phyloP scores from a whole-genome alignment of 2,888 invertebrate genomes.

The Acronicta aceris region DNA sequence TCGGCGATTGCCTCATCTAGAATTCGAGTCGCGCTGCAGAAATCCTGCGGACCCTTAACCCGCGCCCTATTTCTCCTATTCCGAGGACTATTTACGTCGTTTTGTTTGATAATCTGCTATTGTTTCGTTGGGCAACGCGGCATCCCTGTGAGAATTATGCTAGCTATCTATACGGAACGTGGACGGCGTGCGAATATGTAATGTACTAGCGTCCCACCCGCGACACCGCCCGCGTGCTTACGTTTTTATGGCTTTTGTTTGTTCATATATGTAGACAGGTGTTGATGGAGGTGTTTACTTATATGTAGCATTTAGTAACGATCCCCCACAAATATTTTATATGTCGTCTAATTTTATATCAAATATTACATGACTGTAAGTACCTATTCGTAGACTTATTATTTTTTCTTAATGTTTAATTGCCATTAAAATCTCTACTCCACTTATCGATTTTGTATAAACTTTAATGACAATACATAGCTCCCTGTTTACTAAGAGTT shows the following conservation, averaged over 20 bases:
- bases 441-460: not conserved
- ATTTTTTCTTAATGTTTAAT: too few species aligned
- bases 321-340: not conserved
- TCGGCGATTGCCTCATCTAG: constrained; percentile 78
- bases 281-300: not conserved
- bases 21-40: constrained; percentile 84
- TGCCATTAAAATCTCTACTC: too few species aligned
- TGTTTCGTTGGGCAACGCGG: constrained; percentile 82
- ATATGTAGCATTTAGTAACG: not conserved
- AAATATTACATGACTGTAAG: too few species aligned
- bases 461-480: not conserved
- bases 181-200: constrained; percentile 81
- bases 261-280: constrained; percentile 26
- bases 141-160: constrained; percentile 86
- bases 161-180: constrained; percentile 86
- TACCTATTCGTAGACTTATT: too few species aligned
- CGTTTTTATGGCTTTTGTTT: constrained; percentile 40
- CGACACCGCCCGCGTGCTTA: constrained; percentile 37
- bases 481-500: not conserved
- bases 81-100: constrained; percentile 86
- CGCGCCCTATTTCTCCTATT: constrained; percentile 84
- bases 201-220: constrained; percentile 65
- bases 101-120: constrained; percentile 88
- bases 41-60: constrained; percentile 84
- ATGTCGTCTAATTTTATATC: too few species aligned